These are phyloP conservation scores for Mobula hypostoma DNA, from an alignment of 2,113 vertebrate genomes.

Conservation along the genomic window DNA sequence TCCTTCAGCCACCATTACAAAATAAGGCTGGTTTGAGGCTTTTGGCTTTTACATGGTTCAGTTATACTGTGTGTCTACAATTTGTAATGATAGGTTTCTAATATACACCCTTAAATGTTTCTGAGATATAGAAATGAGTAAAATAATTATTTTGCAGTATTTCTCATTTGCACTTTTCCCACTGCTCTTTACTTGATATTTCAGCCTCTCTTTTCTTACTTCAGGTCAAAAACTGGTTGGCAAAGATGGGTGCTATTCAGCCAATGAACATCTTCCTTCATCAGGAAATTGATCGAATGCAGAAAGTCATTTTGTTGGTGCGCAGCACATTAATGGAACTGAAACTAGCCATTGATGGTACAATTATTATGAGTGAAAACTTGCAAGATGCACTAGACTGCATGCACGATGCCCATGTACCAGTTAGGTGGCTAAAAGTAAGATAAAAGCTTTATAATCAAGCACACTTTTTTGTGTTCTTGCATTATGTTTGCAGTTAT, in stretches of 20 bases:
- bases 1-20: background rate
- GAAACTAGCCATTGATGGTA: constrained; percentile 84
- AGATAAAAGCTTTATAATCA: constrained; percentile 24
- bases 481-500: background rate
- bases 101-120: background rate
- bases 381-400: constrained; percentile 84
- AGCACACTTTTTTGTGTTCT: background rate
- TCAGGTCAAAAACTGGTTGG: constrained; percentile 78
- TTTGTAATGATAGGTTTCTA: background rate
- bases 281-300: constrained; percentile 90
- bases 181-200: background rate
- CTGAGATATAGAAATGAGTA: background rate
- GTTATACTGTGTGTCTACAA: background rate
- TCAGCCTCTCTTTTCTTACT: background rate
- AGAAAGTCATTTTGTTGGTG: constrained; percentile 73
- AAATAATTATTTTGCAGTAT: background rate
- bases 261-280: constrained; percentile 93
- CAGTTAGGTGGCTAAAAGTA: constrained; percentile 80
- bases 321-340: constrained; percentile 77
- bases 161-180: background rate
- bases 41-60: background rate
- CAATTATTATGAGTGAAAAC: constrained; percentile 87
- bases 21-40: background rate
- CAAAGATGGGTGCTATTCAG: constrained; percentile 78
- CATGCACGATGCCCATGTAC: constrained; percentile 87